These are phyloP conservation scores for Hephaestus fuliginosus DNA, from an alignment of 2,797 vertebrate species.

Conservation along the genomic window DNA sequence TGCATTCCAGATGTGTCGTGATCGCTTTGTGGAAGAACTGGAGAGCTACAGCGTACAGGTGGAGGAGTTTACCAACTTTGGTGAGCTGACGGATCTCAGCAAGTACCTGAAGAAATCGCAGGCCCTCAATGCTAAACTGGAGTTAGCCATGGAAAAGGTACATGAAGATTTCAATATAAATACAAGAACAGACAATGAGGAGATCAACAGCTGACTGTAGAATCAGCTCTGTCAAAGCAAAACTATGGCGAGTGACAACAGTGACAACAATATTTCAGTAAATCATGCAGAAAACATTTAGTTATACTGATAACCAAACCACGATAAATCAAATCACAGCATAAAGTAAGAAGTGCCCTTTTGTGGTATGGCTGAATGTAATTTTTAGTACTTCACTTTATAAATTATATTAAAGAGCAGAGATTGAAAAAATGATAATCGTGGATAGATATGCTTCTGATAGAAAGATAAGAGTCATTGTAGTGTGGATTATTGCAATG, in stretches of 20 bases:
- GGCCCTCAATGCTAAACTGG: conserved; percentile 86
- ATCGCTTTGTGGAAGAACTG: conserved; percentile 88
- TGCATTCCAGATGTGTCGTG: conserved; percentile 82
- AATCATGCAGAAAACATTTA: neutral
- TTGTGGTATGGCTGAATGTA: too few relatives aligned
- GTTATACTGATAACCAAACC: neutral
- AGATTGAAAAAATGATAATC: neutral
- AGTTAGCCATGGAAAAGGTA: conserved; percentile 89
- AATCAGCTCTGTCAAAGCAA: neutral
- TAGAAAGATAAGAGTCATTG: neutral
- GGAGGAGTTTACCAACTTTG: conserved; percentile 86
- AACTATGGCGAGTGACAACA: neutral
- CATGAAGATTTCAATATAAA: neutral
- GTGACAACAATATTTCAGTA: neutral
- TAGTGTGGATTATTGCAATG: neutral
- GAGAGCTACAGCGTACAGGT: conserved; percentile 86
- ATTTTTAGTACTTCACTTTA: neutral
- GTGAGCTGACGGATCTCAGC: conserved; percentile 85
- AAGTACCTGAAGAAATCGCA: conserved; percentile 91
- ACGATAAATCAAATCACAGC: neutral
- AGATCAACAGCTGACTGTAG: neutral
- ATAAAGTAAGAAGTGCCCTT: too few relatives aligned
- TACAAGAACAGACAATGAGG: neutral
- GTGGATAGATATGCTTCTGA: neutral
- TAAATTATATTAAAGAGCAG: neutral